Conservation (phyloP, 64 coral and sea anemone species). For the Porites lutea region DNA sequence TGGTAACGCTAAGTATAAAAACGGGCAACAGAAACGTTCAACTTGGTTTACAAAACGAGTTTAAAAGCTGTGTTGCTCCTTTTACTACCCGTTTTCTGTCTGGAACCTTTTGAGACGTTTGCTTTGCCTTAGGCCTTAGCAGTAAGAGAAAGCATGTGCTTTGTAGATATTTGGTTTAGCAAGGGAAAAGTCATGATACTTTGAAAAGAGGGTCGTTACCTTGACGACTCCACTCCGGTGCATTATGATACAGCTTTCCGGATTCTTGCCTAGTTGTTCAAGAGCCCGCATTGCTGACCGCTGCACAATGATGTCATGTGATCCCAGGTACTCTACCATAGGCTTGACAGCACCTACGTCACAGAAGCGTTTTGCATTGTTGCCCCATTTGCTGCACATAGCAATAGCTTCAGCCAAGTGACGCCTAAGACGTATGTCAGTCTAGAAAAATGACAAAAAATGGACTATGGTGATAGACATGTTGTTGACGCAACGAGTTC, state of each 20-base stretch:
- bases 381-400: constrained; percentile 82
- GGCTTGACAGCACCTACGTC: constrained; percentile 74
- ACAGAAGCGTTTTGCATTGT: constrained; percentile 74
- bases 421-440: constrained; percentile 54
- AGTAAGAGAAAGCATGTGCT: too few relatives aligned
- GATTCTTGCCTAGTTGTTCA: constrained; percentile 59
- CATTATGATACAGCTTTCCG: constrained; percentile 87
- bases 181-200: background rate
- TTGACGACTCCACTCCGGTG: constrained; percentile 87
- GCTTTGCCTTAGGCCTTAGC: too few relatives aligned
- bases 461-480: background rate
- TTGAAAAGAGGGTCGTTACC: constrained; percentile 8
- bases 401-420: constrained; percentile 87
- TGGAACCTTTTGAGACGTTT: too few relatives aligned
- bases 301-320: constrained; percentile 75
- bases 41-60: too few relatives aligned
- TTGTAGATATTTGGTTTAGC: too few relatives aligned
- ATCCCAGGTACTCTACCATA: constrained; percentile 81
- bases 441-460: constrained; percentile 23
- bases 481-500: too few relatives aligned
- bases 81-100: too few relatives aligned
- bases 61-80: too few relatives aligned
- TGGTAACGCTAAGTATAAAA: too few relatives aligned
- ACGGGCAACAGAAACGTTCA: too few relatives aligned
- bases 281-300: constrained; percentile 86